Evolutionary conservation across 2,113 vertebrate genomes (phyloP).

Genomic region (Aptenodytes patagonicus): DNA sequence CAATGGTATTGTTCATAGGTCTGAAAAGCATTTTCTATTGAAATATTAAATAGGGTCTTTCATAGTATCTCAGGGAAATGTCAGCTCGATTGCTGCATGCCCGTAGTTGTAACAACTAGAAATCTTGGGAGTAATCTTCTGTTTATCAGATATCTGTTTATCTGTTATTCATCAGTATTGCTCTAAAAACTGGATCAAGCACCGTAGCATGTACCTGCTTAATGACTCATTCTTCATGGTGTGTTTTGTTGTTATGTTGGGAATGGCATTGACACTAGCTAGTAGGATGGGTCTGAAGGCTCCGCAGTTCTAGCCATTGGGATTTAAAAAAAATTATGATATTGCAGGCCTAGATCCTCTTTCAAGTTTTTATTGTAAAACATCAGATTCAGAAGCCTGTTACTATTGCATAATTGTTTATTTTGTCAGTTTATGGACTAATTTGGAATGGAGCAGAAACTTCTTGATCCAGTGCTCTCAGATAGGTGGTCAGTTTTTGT

Average conservation of each 20-base stretch:
- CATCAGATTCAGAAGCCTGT: background rate
- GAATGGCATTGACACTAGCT: background rate
- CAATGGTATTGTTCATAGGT: background rate
- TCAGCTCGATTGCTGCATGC: background rate
- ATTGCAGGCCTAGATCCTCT: background rate
- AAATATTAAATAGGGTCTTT: background rate
- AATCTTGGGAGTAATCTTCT: background rate
- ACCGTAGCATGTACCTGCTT: accelerated
- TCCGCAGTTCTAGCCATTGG: accelerated
- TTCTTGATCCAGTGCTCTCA: background rate
- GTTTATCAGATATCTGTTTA: background rate
- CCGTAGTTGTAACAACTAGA: background rate
- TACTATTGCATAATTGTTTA: background rate
- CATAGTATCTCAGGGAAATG: background rate
- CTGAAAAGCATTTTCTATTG: background rate
- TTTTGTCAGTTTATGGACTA: background rate
- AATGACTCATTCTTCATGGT: background rate
- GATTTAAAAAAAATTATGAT: background rate
- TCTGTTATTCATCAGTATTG: background rate
- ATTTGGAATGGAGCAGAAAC: background rate
- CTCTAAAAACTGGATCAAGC: background rate
- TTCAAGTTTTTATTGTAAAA: background rate
- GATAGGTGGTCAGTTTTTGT: background rate
- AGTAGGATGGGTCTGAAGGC: background rate
- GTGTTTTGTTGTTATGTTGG: background rate